Evolutionary conservation across 2,888 invertebrate genomes (phyloP), one percentile per base, ranked within the genome.

Genomic region (Drosophila formosana): DNA sequence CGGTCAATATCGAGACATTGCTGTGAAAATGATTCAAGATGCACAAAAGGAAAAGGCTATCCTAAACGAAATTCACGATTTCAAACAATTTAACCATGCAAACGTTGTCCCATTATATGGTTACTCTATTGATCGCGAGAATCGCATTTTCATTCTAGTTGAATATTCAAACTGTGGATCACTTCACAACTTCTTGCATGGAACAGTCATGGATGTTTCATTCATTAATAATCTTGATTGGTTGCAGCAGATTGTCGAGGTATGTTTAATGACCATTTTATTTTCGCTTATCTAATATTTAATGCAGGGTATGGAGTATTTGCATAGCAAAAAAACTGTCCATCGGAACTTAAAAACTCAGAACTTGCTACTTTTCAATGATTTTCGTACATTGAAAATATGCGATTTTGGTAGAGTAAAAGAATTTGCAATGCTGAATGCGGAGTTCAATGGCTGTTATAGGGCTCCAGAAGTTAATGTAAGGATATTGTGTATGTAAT

Each of bases 401-500:
- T 37, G 37, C 37, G 37, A 37, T n/a, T 37, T 2, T 37, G 37
- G 37, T n/a, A 37, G 2, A n/a, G n/a, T 37, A 37, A 37, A 37
- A n/a, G 11, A 37, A 37, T 37, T n/a, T 5, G 37, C 4, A 4
- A 37, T 5, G 4, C 4, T 37, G n/a, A 37, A 11, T n/a, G 4
- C 11, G 37, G 37, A 37, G 11, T 37, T n/a, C n/a, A n/a, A n/a
- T 11, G 37, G n/a, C n/a, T 11, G n/a, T 37, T 11, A 11, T n/a
- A 37, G n/a, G 37, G 37, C 37, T 37, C 37, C 37, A 37, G 37
- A 37, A n/a, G n/a, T n/a, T 37, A 4, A n/a, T n/a, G 37, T 37
- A 37, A 4, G 37, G 11, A 37, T 37, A 37, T n/a, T 37, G 11
- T n/a, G 11, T n/a, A n/a, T 6, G 5, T 5, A 30, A 4, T 7